Evolutionary conservation across 2,113 vertebrate species (phyloP).

Genomic region (Cololabis saira): DNA sequence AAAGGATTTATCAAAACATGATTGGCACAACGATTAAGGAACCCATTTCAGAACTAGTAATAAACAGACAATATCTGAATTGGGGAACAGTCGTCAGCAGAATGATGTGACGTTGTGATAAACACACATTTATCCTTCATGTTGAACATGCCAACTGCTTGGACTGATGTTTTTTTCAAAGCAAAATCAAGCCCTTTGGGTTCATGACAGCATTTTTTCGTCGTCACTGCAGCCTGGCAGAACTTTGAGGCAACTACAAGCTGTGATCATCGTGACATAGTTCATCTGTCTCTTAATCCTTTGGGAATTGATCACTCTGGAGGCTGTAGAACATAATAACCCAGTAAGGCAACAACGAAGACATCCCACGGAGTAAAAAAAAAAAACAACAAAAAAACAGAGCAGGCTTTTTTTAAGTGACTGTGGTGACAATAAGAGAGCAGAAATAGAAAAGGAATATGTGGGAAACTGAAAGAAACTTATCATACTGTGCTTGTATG

Average conservation of each 20-base stretch:
- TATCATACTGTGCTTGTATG: slow-evolving; percentile 35
- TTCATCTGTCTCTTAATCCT: neutral
- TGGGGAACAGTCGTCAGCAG: no score
- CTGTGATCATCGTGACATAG: slow-evolving; percentile 13
- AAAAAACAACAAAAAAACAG: slow-evolving; percentile 12
- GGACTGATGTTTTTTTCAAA: no score
- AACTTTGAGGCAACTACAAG: slow-evolving; percentile 9
- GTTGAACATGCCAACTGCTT: no score
- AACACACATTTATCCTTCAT: no score
- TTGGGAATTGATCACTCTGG: slow-evolving; percentile 27
- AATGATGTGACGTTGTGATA: no score
- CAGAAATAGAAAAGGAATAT: slow-evolving; percentile 28
- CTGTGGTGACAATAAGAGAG: slow-evolving; percentile 26
- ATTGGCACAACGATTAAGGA: no score
- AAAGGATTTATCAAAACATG: no score
- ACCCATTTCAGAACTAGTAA: no score
- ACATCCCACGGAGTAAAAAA: slow-evolving; percentile 10
- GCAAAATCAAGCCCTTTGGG: no score
- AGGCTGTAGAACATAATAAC: slow-evolving; percentile 7
- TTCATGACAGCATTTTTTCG: no score
- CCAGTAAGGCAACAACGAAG: slow-evolving; percentile 1
- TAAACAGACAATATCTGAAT: no score
- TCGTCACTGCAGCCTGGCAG: neutral
- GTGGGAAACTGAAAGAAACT: slow-evolving; percentile 11
- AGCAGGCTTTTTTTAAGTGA: slow-evolving; percentile 22